These are phyloP conservation scores for Acanthochromis polyacanthus DNA, from an alignment of 2,113 vertebrate genomes.

Conservation along the genomic window DNA sequence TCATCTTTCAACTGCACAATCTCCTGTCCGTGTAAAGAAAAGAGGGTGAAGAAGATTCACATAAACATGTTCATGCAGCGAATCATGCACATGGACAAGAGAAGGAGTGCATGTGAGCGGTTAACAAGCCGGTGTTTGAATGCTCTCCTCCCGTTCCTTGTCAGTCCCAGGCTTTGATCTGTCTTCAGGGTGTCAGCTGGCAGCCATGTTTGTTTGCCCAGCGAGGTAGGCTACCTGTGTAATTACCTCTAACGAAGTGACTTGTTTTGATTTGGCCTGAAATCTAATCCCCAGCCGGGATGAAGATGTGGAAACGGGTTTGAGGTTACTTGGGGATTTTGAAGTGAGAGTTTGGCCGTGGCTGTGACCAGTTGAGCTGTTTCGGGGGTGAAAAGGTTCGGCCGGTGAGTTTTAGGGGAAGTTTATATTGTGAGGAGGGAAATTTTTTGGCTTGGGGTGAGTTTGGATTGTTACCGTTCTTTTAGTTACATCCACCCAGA, in stretches of 20 bases:
- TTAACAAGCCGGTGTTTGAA: constrained; percentile 47
- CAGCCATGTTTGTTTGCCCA: constrained; percentile 83
- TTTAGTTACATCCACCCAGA: constrained; percentile 5
- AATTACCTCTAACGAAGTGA: constrained; percentile 85
- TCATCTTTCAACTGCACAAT: constrained; percentile 59
- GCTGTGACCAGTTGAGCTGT: constrained; percentile 43
- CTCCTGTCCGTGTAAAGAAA: neutral
- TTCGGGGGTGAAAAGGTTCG: constrained; percentile 24
- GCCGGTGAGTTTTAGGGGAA: constrained; percentile 19
- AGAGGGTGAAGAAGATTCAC: constrained; percentile 11
- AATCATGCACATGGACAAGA: neutral
- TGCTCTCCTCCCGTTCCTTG: constrained; percentile 59
- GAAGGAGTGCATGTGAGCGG: constrained; percentile 26
- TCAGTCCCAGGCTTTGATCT: constrained; percentile 79
- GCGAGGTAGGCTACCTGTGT: constrained; percentile 81
- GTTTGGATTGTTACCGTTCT: constrained; percentile 11
- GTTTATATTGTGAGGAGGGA: constrained; percentile 20
- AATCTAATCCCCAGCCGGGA: constrained; percentile 73
- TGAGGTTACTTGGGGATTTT: constrained; percentile 59
- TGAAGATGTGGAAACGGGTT: constrained; percentile 65
- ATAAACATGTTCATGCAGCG: constrained; percentile 10
- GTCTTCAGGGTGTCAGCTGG: constrained; percentile 78
- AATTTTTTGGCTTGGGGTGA: constrained; percentile 4
- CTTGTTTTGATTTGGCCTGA: constrained; percentile 84
- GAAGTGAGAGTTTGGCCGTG: constrained; percentile 36